Percentiles rank a stretch among this genome's conserved stretches.
These are phyloP conservation scores for Scaptodrosophila lebanonensis DNA, from an alignment of 1,140 invertebrate species.

Conservation along the genomic window DNA sequence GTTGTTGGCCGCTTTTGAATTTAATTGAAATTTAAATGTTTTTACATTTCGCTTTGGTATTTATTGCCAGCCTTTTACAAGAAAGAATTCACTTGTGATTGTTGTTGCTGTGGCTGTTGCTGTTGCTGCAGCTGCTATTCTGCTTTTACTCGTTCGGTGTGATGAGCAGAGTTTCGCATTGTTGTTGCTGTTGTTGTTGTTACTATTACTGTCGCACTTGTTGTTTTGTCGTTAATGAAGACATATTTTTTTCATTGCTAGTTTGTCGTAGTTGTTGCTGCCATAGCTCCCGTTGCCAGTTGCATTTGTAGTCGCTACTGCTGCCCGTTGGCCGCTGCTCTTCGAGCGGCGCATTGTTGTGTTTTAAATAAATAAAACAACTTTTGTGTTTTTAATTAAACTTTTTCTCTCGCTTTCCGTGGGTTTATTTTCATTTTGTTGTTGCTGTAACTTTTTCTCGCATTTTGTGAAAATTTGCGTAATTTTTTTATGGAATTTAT, in stretches of 20 bases:
- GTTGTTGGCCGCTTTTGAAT: constrained; percentile 28
- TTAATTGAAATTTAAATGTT: constrained; percentile 75
- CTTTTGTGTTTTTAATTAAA: constrained; percentile 75
- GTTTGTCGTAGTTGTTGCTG: too few relatives aligned
- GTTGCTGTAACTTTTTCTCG: constrained; percentile 25
- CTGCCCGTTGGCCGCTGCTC: too few relatives aligned
- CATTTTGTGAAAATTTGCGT: constrained; percentile 15
- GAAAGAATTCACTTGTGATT: constrained; percentile 20
- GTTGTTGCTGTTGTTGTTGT: constrained; percentile 39
- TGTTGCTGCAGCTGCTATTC: constrained; percentile 10
- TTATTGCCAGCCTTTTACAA: constrained; percentile 45
- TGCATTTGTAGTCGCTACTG: constrained; percentile 30
- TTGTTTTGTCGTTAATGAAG: constrained; percentile 68
- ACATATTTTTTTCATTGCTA: constrained; percentile 60
- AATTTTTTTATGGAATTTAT: constrained; percentile 58
- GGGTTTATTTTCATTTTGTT: constrained; percentile 13
- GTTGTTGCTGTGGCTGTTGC: constrained; percentile 12
- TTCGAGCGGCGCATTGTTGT: too few relatives aligned
- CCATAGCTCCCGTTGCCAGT: constrained; percentile 38
- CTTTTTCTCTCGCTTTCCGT: constrained; percentile 48
- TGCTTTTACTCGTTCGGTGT: constrained; percentile 23
- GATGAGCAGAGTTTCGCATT: constrained; percentile 34
- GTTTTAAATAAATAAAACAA: constrained; percentile 73
- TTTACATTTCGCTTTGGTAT: constrained; percentile 63
- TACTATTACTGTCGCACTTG: constrained; percentile 45